Evolutionary conservation across 2,888 invertebrate species (phyloP).

Genomic region (Mesorhabditis belari): DNA sequence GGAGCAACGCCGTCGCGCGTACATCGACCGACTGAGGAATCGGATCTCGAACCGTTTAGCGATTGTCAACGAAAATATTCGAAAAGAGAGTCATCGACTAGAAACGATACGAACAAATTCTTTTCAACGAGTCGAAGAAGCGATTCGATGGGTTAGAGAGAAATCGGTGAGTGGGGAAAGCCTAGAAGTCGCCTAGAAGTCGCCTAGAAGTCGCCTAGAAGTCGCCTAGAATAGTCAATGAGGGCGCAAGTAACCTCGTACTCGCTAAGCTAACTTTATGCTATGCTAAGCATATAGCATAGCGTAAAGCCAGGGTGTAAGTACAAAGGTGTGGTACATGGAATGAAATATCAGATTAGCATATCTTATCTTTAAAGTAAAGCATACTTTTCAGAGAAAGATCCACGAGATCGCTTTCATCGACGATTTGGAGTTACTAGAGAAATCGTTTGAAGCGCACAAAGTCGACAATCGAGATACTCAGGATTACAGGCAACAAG

Average conservation of each 20-base stretch:
- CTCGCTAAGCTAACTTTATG: no score
- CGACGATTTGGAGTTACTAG: slow-evolving; percentile 77
- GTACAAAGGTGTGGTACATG: no score
- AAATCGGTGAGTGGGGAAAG: slow-evolving; percentile 78
- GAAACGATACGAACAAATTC: background rate
- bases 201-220: no score
- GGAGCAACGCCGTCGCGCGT: slow-evolving; percentile 71
- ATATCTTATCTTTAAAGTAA: no score
- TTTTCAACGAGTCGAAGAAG: background rate
- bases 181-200: no score
- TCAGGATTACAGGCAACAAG: slow-evolving; percentile 83
- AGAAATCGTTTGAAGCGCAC: slow-evolving; percentile 78
- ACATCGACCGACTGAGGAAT: slow-evolving; percentile 77
- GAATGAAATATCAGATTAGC: no score
- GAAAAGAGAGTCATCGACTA: background rate
- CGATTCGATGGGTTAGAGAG: slow-evolving; percentile 52
- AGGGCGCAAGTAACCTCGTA: no score
- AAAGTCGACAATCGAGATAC: slow-evolving; percentile 82
- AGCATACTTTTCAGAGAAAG: no score
- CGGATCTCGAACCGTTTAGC: slow-evolving; percentile 64
- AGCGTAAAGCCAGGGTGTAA: no score
- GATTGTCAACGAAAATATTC: background rate
- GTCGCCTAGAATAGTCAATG: no score
- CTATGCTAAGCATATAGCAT: no score
- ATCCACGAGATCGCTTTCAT: slow-evolving; percentile 68